These are phyloP conservation scores for Telmatochromis brachygnathus DNA, from an alignment of 2,113 vertebrate species.

Conservation along the genomic window DNA sequence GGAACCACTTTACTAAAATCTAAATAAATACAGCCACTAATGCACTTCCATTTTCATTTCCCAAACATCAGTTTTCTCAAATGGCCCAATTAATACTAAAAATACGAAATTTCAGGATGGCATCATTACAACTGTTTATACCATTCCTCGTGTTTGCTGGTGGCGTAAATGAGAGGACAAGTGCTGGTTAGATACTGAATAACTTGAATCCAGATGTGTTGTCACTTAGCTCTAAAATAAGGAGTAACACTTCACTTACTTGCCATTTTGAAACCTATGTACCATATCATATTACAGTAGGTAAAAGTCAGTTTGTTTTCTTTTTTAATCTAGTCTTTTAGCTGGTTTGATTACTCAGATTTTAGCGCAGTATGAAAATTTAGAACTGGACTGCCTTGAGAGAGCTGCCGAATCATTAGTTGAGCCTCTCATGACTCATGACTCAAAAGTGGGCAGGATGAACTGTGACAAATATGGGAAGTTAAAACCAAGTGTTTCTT, in stretches of 20 bases:
- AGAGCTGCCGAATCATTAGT: neutral
- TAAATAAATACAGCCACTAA: neutral
- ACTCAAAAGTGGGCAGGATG: neutral
- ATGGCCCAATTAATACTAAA: neutral
- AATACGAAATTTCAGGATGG: neutral
- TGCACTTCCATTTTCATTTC: neutral
- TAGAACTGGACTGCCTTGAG: neutral
- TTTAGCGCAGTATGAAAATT: neutral
- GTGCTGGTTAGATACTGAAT: neutral
- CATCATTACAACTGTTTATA: neutral
- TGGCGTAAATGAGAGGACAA: neutral
- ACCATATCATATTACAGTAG: neutral
- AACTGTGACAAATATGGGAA: neutral
- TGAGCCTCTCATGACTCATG: neutral
- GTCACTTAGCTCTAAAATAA: neutral
- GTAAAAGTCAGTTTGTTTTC: neutral
- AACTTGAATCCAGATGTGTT: neutral
- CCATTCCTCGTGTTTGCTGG: neutral
- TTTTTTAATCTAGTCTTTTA: constrained; percentile 1
- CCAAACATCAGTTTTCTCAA: neutral
- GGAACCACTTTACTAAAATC: neutral
- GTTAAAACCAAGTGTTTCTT: neutral
- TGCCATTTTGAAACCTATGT: neutral
- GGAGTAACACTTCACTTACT: neutral
- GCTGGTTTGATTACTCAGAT: neutral